Conservation (phyloP, 1,140 invertebrate species). For the Diorhabda carinulata region DNA sequence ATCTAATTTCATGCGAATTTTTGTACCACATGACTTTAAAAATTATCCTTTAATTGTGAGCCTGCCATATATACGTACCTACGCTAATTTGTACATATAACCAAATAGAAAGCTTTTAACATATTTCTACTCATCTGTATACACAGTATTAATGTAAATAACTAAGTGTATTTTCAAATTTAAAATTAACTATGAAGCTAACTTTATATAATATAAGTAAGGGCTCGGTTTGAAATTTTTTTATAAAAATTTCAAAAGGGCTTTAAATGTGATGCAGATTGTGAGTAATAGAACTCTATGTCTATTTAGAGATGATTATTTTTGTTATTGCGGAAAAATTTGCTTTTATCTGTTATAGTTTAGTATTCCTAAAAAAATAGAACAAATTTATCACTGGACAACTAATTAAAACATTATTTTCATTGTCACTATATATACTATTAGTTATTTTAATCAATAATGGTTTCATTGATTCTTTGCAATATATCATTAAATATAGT, state of each 20-base stretch:
- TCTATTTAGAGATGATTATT: conserved; percentile 38
- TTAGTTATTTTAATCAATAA: too few relatives aligned
- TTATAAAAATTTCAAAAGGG: conserved; percentile 22
- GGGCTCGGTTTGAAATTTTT: conserved; percentile 21
- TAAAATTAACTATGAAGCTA: not conserved
- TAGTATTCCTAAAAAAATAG: not conserved
- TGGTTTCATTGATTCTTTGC: too few relatives aligned
- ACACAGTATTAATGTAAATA: conserved; percentile 39
- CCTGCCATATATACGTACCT: conserved; percentile 40
- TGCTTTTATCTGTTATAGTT: conserved; percentile 38
- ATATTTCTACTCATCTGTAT: conserved; percentile 36
- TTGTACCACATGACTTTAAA: conserved; percentile 15
- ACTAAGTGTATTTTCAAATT: conserved; percentile 37
- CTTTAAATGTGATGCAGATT: conserved; percentile 31
- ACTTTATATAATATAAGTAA: conserved; percentile 9
- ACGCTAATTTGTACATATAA: conserved; percentile 32
- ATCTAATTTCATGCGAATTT: not conserved
- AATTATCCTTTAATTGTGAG: conserved; percentile 25
- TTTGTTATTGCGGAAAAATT: conserved; percentile 38
- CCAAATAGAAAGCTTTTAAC: conserved; percentile 35
- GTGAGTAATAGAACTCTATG: conserved; percentile 31
- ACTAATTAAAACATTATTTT: too few relatives aligned
- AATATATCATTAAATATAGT: too few relatives aligned
- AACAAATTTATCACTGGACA: too few relatives aligned
- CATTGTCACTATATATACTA: too few relatives aligned